Percentiles rank a stretch among this genome's conserved stretches.
These are phyloP conservation scores for Aphelocoma coerulescens DNA, from an alignment of 2,113 vertebrate species.

Conservation along the genomic window DNA sequence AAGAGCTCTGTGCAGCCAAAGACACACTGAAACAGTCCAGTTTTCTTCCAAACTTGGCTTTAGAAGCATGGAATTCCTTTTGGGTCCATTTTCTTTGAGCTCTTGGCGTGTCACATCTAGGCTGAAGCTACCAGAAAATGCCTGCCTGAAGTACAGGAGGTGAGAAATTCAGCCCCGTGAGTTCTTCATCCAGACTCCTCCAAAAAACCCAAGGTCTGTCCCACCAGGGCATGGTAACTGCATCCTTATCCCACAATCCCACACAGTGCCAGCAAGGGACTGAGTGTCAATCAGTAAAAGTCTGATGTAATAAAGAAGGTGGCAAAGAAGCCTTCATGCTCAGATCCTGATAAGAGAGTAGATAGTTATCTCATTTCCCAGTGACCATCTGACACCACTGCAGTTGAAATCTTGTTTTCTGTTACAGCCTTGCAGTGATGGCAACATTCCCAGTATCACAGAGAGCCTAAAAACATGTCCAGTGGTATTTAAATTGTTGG, in stretches of 20 bases:
- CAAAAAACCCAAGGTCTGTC: neutral
- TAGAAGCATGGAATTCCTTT: neutral
- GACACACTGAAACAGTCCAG: neutral
- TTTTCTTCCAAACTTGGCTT: neutral
- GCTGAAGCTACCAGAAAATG: neutral
- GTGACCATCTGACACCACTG: neutral
- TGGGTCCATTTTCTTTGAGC: neutral
- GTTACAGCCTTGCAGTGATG: neutral
- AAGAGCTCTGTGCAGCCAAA: neutral
- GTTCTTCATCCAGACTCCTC: neutral
- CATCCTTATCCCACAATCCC: neutral
- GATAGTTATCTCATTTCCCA: neutral
- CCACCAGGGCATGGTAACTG: neutral
- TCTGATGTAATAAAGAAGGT: neutral
- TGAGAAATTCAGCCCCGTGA: neutral
- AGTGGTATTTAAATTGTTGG: conserved; percentile 7
- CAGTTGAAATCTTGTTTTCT: neutral
- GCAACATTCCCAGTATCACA: conserved; percentile 17
- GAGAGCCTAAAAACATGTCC: neutral
- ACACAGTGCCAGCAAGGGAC: neutral
- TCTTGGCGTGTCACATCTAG: neutral
- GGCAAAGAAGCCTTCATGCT: neutral
- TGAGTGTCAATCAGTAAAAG: neutral
- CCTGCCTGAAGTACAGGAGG: neutral
- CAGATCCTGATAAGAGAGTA: neutral